Evolutionary conservation across 2,888 invertebrate species (phyloP), one percentile per base, ranked within the genome.

Genomic region (Scrobipalpa costella): DNA sequence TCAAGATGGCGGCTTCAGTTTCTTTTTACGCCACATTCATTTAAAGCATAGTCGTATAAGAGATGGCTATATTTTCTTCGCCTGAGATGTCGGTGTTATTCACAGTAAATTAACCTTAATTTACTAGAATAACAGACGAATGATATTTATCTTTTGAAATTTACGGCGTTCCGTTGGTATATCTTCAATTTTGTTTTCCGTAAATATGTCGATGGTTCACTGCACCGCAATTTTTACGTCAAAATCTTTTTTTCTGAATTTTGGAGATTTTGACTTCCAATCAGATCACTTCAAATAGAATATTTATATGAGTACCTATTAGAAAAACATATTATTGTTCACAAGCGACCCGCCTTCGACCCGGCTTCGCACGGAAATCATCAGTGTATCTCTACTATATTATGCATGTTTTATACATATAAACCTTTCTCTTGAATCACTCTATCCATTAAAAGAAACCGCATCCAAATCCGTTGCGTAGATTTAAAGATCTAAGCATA

Each of bases 21-120:
- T 6, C n/a, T 15, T n/a, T 44, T 15, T 44, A 15, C 44, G n/a
- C 5, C n/a, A n/a, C 15, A n/a, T 44, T 5, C 15, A 5, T 15
- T 44, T 21, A 13, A 11, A 52, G 19, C 21, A 21, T 11, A 9
- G 7, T 27, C 27, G 50, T 52, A 52, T 52, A 21, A 52, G 21
- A 52, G 50, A 52, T 52, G 50, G 50, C 50, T 52, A 21, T 21
- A 13, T 52, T 52, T 52, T 11, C 50, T 52, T 13, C 8, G 21
- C 21, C 50, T 21, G 50, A 52, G 50, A 21, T 21, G 50, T 52
- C 21, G 50, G 13, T 27, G 50, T 27, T 52, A 52, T 52, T 52
- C 27, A 19, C 19, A 21, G 50, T 52, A 52, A 52, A 52, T 52
- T 52, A 52, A 52, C 50, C 50, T 52, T 52, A 52, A 52, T 52